Conservation (phyloP, 2,888 invertebrate species). For the Heteropelma amictum region DNA sequence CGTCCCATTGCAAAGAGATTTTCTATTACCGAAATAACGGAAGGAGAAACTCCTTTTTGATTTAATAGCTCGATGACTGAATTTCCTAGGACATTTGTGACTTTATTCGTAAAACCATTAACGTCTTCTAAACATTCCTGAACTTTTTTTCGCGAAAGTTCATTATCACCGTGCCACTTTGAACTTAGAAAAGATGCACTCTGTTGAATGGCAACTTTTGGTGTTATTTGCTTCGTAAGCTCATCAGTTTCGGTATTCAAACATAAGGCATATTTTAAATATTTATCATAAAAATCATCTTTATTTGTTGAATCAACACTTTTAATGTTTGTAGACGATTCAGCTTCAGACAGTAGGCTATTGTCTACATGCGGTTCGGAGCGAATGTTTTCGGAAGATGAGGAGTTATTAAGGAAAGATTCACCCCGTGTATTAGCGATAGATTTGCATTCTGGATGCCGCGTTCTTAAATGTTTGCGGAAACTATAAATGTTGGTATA, state of each 20-base stretch:
- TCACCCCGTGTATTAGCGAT: not conserved
- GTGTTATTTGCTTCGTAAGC: not conserved
- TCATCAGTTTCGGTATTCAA: not conserved
- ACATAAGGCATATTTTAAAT: not conserved
- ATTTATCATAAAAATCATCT: not conserved
- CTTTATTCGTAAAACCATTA: not conserved
- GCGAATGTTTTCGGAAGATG: not conserved
- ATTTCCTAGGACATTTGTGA: not conserved
- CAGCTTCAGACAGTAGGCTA: not conserved
- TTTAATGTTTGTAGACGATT: not conserved
- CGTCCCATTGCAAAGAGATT: not conserved
- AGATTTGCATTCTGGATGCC: not conserved
- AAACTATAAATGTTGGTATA: not conserved
- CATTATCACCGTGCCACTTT: constrained; percentile 28
- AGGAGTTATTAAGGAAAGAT: not conserved
- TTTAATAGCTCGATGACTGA: not conserved
- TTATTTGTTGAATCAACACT: not conserved
- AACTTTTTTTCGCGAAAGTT: constrained; percentile 25
- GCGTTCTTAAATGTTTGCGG: not conserved
- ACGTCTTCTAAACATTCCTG: constrained; percentile 15
- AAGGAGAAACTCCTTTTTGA: not conserved
- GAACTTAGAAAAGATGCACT: constrained; percentile 11
- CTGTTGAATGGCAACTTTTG: not conserved
- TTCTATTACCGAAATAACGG: not conserved
- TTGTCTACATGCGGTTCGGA: not conserved